Evolutionary conservation across 2,888 invertebrate genomes (phyloP), one percentile per base, ranked within the genome.

Genomic region (Dicyrtoma fusca): DNA sequence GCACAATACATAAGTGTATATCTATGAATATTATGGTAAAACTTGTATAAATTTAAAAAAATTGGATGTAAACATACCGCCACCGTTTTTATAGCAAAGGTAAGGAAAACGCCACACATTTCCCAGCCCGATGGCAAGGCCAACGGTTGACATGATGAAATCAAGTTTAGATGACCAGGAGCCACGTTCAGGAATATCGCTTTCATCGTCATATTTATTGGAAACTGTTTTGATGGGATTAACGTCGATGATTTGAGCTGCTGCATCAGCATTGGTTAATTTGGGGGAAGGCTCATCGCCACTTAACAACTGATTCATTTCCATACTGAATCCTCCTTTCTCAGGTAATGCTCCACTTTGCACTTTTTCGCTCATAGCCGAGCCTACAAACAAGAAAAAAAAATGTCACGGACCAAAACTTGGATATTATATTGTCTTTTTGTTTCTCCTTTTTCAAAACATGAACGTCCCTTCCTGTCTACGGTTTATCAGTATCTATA

Each of bases 61-160:
- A 53, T 10, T 21, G 45, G n/a, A 45, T 1, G n/a, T 47, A 23
- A 44, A 69, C 81, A 80, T 76, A 84, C 85, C 96, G 49, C 96
- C 96, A 75, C 96, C 96, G 86, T 96, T 96, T 86, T 95, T 95
- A 85, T 95, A 96, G 85, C 95, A 95, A 80, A 96, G 89, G 85
- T 96, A 96, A 0, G 96, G 96, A 85, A 96, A 96, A 25, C 72
- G 34, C 81, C 82, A 82, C 4, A 96, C 95, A 83, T 96, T 96
- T 79, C 96, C 95, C 75, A 96, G 87, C 34, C 95, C 96, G 81
- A 96, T 95, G 77, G 95, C 95, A 80, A 95, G 87, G 44, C 95
- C 95, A 73, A 96, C 91, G 81, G 95, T 94, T 68, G 94, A 94
- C 82, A 96, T 88, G 82, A 96, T 94, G 85, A 96, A 96, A 85